phyloP scores from a whole-genome alignment of 2,888 invertebrate species.

The Drosophila anomelani region DNA sequence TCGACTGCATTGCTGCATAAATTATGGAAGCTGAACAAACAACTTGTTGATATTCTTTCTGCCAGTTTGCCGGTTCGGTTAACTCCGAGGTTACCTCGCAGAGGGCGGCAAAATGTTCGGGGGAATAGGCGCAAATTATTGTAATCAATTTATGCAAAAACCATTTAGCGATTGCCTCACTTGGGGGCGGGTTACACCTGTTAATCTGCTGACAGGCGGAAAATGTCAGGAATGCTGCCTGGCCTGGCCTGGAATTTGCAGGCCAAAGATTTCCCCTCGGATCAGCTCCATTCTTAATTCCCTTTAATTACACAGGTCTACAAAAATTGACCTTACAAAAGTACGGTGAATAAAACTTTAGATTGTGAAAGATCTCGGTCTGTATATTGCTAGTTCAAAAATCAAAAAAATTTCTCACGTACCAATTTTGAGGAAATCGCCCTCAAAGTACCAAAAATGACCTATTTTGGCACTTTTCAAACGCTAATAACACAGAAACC shows the following conservation, averaged over 20 bases:
- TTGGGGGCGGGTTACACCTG: constrained; percentile 57
- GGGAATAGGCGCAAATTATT: constrained; percentile 42
- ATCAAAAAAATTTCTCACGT: too few species aligned
- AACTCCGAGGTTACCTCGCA: constrained; percentile 18
- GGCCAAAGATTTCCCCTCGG: not conserved
- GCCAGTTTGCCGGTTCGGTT: not conserved
- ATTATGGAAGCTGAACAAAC: constrained; percentile 46
- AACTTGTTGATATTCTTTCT: constrained; percentile 36
- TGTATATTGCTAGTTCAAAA: too few species aligned
- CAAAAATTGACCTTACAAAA: too few species aligned
- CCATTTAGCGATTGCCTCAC: constrained; percentile 27
- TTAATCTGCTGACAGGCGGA: constrained; percentile 50
- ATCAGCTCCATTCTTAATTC: constrained; percentile 20
- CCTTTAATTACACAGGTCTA: too few species aligned
- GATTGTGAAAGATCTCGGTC: too few species aligned
- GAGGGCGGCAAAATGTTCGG: constrained; percentile 23
- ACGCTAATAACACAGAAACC: too few species aligned
- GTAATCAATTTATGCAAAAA: constrained; percentile 58
- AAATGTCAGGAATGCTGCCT: constrained; percentile 46
- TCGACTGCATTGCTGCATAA: constrained; percentile 67
- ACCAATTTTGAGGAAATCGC: too few species aligned
- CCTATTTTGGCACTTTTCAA: too few species aligned
- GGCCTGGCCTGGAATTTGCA: constrained; percentile 14
- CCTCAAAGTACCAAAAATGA: too few species aligned
- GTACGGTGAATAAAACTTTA: too few species aligned